A percentile compares a stretch with the other conserved stretches of the same genome.
phyloP scores from a whole-genome alignment of 1,140 invertebrate genomes.

The Solenopsis fugax region DNA sequence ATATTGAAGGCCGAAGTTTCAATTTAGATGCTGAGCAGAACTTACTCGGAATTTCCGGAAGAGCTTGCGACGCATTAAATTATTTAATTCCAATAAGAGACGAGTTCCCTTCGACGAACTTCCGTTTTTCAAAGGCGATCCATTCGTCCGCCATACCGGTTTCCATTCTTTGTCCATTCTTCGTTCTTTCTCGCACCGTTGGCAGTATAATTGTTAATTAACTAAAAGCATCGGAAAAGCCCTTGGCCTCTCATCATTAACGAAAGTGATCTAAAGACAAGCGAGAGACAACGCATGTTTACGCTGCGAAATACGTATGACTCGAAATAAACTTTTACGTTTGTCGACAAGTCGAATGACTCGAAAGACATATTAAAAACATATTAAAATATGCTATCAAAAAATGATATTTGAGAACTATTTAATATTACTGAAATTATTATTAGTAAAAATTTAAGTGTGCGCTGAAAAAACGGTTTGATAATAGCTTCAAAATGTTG shows the following conservation, averaged over 20 bases:
- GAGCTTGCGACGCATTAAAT: conserved; percentile 63
- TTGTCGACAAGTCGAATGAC: not conserved
- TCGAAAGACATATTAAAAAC: not conserved
- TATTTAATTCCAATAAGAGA: conserved; percentile 68
- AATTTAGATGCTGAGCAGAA: conserved; percentile 57
- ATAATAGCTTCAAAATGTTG: too few relatives aligned
- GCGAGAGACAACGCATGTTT: not conserved
- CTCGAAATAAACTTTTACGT: not conserved
- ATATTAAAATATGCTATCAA: not conserved
- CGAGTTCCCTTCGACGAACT: conserved; percentile 8
- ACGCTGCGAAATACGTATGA: not conserved
- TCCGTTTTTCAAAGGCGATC: conserved; percentile 42
- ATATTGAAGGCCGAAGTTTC: conserved; percentile 61
- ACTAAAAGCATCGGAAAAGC: conserved; percentile 55
- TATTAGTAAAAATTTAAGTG: not conserved
- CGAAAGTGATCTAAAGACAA: conserved; percentile 36
- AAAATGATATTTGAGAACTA: not conserved
- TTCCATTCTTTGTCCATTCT: not conserved
- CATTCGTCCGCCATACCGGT: conserved; percentile 14
- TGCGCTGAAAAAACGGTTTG: too few relatives aligned
- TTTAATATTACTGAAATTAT: not conserved
- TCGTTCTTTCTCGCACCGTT: conserved; percentile 18
- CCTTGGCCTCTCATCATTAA: conserved; percentile 7
- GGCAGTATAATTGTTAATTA: conserved; percentile 62
- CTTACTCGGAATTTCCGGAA: conserved; percentile 42